phyloP scores from a whole-genome alignment of 2,888 invertebrate genomes.

The Willowsia nigromaculata region DNA sequence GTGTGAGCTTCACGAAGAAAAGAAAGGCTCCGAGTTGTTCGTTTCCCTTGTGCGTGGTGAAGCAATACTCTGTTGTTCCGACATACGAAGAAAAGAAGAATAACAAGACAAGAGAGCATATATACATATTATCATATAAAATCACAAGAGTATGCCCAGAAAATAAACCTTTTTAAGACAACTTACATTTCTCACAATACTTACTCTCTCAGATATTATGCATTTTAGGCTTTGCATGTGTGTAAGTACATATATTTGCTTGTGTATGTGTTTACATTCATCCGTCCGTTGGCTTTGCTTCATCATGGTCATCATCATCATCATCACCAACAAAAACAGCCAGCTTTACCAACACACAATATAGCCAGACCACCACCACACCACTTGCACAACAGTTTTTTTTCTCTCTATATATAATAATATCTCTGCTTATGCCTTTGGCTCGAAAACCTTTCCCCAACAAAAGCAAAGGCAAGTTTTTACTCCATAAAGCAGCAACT shows the following conservation, averaged over 20 bases:
- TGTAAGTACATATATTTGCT: neutral
- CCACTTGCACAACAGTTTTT: conserved; percentile 44
- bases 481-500: conserved; percentile 8
- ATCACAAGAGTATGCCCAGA: neutral
- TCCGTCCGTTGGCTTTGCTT: conserved; percentile 62
- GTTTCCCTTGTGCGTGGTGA: conserved; percentile 50
- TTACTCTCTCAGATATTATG: too few species aligned
- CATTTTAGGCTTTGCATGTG: too few species aligned
- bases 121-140: neutral
- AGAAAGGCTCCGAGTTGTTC: conserved; percentile 4
- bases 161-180: conserved; percentile 15
- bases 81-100: neutral
- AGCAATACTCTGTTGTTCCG: conserved; percentile 41
- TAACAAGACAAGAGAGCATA: conserved; percentile 11
- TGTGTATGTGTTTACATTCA: conserved; percentile 32
- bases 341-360: conserved; percentile 28
- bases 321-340: conserved; percentile 45
- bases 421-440: conserved; percentile 28
- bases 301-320: conserved; percentile 42
- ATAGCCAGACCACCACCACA: conserved; percentile 36
- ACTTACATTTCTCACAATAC: conserved; percentile 2
- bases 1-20: neutral
- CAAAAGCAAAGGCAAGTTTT: neutral
- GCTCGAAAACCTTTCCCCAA: conserved; percentile 51
- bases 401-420: neutral